Evolutionary conservation across 2,888 invertebrate species (phyloP), one percentile per base, ranked within the genome.

Genomic region (Mimachlamys varia): DNA sequence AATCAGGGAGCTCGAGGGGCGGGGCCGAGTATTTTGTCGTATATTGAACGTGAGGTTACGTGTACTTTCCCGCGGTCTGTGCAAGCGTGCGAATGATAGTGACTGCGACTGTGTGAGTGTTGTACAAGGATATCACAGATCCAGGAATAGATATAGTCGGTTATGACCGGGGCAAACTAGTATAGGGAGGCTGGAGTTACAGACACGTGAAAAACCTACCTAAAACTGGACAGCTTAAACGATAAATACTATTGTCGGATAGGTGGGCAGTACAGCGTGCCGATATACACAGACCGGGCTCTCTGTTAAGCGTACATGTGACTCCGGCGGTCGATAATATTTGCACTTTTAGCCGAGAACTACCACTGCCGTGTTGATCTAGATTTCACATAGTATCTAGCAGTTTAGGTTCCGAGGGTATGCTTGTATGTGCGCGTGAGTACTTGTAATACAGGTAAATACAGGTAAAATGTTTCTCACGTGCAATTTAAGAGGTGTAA

Each of bases 1-100:
- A 76, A 76, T 76, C 76, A 76, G 33, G 27, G 10, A 13, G 33
- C 33, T 76, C 33, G 76, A 76, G 27, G 76, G 76, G 76, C 76
- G 76, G 76, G 76, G 33, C 76, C 0, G 33, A 22, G 27, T 19
- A 76, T 76, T 58, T 76, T 76, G 76, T 76, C 76, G 76, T 76
- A 76, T 76, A 76, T 76, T 76, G 76, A 76, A 76, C 76, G 76
- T 13, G 33, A 33, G 76, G 76, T 76, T 33, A 76, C 76, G 33
- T 76, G 76, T 76, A 76, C 76, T 76, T 76, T 76, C 76, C 76
- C 33, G 76, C 33, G 76, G 33, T 76, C 27, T 27, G 33, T 76
- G 33, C 33, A 76, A 76, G 76, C 76, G 76, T 76, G 76, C 76
- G 33, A 33, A 76, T 76, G 76, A 76, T 76, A 76, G 76, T 33